Conservation (phyloP, 2,888 invertebrate species). For the Parnassius mnemosyne region DNA sequence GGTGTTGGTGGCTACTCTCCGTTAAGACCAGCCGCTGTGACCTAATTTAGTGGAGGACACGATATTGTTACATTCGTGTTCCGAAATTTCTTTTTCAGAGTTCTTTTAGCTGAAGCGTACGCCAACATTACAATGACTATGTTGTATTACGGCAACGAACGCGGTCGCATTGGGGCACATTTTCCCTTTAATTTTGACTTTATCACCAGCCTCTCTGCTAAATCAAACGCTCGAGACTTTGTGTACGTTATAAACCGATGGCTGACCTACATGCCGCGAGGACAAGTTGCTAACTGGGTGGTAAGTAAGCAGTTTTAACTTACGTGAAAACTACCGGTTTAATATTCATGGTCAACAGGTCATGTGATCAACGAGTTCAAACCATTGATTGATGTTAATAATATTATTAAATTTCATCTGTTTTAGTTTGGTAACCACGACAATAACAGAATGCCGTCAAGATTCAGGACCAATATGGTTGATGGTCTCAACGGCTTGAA, state of each 20-base stretch:
- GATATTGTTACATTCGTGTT: too few species aligned
- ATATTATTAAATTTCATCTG: neutral
- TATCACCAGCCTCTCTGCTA: conserved; percentile 63
- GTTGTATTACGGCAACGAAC: conserved; percentile 79
- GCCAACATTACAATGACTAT: conserved; percentile 73
- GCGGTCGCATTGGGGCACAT: conserved; percentile 67
- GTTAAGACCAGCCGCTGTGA: too few species aligned
- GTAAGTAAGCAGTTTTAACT: conserved; percentile 66
- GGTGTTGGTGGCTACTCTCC: too few species aligned
- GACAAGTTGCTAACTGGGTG: conserved; percentile 83
- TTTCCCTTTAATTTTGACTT: conserved; percentile 84
- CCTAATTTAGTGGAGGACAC: too few species aligned
- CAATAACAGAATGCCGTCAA: conserved; percentile 81
- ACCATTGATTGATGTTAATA: too few species aligned
- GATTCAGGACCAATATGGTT: conserved; percentile 82
- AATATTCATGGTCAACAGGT: too few species aligned
- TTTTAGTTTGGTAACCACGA: conserved; percentile 86
- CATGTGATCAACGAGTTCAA: too few species aligned
- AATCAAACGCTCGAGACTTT: conserved; percentile 68
- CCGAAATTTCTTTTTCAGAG: neutral
- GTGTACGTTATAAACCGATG: conserved; percentile 74
- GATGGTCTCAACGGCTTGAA: conserved; percentile 86
- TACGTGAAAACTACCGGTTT: too few species aligned
- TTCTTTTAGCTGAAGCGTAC: conserved; percentile 69
- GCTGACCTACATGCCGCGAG: conserved; percentile 79